Percentiles rank a stretch among this genome's conserved stretches.
Evolutionary conservation across 2,113 vertebrate species (phyloP).

Genomic region (Riparia riparia): DNA sequence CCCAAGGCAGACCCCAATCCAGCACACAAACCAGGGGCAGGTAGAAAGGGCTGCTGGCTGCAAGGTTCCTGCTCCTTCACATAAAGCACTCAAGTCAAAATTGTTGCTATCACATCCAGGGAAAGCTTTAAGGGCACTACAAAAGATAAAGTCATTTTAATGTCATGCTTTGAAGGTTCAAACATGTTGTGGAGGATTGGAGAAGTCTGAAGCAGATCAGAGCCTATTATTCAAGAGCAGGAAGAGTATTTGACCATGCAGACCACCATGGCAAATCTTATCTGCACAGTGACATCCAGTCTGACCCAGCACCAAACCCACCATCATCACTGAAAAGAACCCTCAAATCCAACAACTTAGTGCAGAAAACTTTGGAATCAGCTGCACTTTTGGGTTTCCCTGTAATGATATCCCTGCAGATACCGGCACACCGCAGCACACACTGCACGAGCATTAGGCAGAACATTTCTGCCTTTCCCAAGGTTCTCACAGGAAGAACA

Average conservation of each 20-base stretch:
- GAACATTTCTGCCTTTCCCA: background rate
- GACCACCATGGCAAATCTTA: background rate
- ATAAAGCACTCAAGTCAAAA: background rate
- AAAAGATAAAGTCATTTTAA: background rate
- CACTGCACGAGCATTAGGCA: background rate
- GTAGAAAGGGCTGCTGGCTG: background rate
- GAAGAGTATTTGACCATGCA: background rate
- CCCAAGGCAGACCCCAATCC: background rate
- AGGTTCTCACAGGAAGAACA: background rate
- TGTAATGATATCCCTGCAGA: background rate
- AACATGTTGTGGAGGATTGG: background rate
- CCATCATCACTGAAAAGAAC: background rate
- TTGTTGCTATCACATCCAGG: background rate
- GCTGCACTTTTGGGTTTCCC: background rate
- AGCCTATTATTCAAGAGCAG: background rate
- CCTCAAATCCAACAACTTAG: background rate
- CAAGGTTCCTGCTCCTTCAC: background rate
- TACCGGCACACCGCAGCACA: background rate
- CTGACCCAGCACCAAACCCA: background rate
- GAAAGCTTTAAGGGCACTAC: background rate
- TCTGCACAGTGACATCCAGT: background rate
- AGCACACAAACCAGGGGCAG: background rate
- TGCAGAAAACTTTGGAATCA: background rate
- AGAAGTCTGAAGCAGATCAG: background rate
- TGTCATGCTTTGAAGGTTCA: background rate